phyloP scores from a whole-genome alignment of 2,797 vertebrate species.

The Erpetoichthys calabaricus region DNA sequence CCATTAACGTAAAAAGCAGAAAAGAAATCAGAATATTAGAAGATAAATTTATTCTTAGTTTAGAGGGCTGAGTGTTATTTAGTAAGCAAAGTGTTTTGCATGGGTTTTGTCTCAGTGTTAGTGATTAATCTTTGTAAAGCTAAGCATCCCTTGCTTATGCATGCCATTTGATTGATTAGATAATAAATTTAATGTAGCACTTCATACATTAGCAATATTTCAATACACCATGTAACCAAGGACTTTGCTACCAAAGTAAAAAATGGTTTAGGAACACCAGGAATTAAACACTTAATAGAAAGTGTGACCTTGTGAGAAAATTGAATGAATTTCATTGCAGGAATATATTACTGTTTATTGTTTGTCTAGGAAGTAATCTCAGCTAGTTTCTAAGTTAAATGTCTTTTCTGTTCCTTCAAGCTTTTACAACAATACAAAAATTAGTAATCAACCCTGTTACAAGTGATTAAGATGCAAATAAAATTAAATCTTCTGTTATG shows the following conservation, averaged over 20 bases:
- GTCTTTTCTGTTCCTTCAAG: no score
- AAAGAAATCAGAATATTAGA: not conserved
- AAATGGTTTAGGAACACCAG: conserved; percentile 32
- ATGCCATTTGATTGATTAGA: conserved; percentile 58
- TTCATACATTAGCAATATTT: conserved; percentile 62
- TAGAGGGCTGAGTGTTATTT: conserved; percentile 1
- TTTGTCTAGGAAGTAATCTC: not conserved
- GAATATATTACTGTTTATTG: conserved; percentile 6
- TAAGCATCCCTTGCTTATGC: conserved; percentile 45
- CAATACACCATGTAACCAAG: conserved; percentile 40
- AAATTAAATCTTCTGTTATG: no score
- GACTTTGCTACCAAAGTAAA: conserved; percentile 41
- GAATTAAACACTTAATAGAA: conserved; percentile 40
- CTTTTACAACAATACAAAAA: no score
- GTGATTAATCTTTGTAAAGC: conserved; percentile 62
- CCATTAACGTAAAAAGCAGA: no score
- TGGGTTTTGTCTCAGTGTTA: conserved; percentile 9
- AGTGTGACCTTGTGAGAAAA: conserved; percentile 37
- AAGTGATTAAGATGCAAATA: no score
- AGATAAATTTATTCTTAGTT: not conserved
- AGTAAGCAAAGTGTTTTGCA: conserved; percentile 6
- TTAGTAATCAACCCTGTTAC: no score
- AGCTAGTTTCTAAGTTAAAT: no score
- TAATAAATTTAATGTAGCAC: conserved; percentile 61
- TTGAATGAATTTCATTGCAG: conserved; percentile 13